Evolutionary conservation across 2,113 vertebrate species (phyloP).

Genomic region (Toxotes chatareus): DNA sequence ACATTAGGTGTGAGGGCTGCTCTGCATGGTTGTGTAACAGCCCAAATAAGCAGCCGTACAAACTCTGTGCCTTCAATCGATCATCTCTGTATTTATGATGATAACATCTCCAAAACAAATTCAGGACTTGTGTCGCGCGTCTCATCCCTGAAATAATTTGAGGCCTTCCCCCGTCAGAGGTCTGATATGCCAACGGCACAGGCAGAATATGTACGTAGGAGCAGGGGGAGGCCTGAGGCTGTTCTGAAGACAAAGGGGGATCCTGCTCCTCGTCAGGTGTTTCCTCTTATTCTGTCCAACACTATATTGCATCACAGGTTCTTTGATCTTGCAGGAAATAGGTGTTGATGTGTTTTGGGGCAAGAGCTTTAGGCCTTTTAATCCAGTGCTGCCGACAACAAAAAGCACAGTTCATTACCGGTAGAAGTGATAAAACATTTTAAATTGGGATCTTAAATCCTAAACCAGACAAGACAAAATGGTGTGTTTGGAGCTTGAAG

Average conservation of each 20-base stretch:
- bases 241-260: neutral
- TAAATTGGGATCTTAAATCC: too few species aligned
- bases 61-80: neutral
- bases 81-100: too few species aligned
- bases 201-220: neutral
- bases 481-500: neutral
- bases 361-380: neutral
- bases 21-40: neutral
- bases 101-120: too few species aligned
- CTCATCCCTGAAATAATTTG: neutral
- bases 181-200: neutral
- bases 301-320: neutral
- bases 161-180: neutral
- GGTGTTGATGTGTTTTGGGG: neutral
- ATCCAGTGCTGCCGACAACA: neutral
- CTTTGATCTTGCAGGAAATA: conserved; percentile 3
- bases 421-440: neutral
- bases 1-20: neutral
- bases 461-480: neutral
- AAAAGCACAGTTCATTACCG: neutral
- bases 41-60: neutral
- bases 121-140: too few species aligned
- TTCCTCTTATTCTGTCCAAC: conserved; percentile 10
- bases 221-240: neutral
- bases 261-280: neutral